Percentiles rank a stretch among this genome's conserved stretches.
Conservation (phyloP, 2,888 invertebrate species). For the Cataglyphis cursor region DNA sequence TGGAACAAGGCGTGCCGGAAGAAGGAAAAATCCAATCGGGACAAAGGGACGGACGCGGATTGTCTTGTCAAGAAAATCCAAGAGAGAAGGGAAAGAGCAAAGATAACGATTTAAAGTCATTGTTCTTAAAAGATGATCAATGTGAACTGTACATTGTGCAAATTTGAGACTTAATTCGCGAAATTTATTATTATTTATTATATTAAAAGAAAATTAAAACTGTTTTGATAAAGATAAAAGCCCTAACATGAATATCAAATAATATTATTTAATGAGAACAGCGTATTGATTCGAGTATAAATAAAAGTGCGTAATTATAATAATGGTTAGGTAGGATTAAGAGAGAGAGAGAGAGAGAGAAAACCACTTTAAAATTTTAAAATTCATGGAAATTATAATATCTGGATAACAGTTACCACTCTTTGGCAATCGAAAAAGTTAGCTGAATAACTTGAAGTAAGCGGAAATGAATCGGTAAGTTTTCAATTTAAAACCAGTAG, state of each 20-base stretch:
- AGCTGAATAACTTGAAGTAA: slow-evolving; percentile 26
- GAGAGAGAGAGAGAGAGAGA: no score
- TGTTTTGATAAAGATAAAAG: background rate
- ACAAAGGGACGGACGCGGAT: slow-evolving; percentile 33
- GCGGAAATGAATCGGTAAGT: background rate
- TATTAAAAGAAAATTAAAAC: background rate
- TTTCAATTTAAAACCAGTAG: slow-evolving; percentile 29
- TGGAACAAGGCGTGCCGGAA: slow-evolving; percentile 38
- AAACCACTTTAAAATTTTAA: slow-evolving; percentile 24
- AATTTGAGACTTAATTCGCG: background rate
- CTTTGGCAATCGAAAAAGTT: slow-evolving; percentile 23
- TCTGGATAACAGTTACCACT: background rate
- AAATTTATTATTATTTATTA: background rate
- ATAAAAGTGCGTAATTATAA: slow-evolving; percentile 1
- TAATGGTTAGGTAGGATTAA: slow-evolving; percentile 5
- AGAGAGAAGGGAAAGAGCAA: background rate
- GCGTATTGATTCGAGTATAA: background rate
- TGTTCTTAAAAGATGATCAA: slow-evolving; percentile 35
- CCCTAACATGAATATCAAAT: background rate
- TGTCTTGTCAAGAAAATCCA: slow-evolving; percentile 14
- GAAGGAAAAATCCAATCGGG: slow-evolving; percentile 44
- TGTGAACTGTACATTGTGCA: background rate
- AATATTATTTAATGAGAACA: background rate
- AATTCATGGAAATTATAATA: slow-evolving; percentile 40
- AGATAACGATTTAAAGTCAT: slow-evolving; percentile 38